phyloP scores from a whole-genome alignment of 2,888 invertebrate species.

The Drosophila helvetica region DNA sequence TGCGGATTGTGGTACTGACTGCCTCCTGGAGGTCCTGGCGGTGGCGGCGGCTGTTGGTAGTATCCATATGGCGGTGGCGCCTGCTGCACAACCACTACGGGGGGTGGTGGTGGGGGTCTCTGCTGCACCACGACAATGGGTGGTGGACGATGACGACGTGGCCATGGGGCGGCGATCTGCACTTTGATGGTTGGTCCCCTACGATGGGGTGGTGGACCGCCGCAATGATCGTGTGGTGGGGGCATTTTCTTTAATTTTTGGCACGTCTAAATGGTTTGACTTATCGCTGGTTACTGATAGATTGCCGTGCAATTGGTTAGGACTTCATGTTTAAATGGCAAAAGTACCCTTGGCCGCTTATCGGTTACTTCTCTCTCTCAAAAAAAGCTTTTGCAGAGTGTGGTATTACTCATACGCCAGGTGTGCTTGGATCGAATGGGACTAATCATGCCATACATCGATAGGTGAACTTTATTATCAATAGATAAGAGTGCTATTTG shows the following conservation, averaged over 20 bases:
- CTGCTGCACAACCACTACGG: constrained; percentile 65
- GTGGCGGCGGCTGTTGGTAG: constrained; percentile 41
- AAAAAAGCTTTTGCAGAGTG: constrained; percentile 18
- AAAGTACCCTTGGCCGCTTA: background rate
- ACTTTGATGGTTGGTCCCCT: constrained; percentile 77
- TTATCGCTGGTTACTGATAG: constrained; percentile 28
- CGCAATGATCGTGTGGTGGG: constrained; percentile 65
- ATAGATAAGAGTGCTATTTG: background rate
- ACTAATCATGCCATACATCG: constrained; percentile 19
- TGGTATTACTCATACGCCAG: constrained; percentile 53
- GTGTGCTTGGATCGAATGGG: constrained; percentile 3
- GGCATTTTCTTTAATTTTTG: constrained; percentile 48
- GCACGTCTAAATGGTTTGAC: constrained; percentile 49
- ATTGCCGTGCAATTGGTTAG: constrained; percentile 2
- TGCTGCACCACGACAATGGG: constrained; percentile 45
- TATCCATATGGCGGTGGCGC: constrained; percentile 51
- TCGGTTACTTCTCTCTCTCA: background rate
- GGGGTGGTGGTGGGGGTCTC: constrained; percentile 46
- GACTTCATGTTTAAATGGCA: constrained; percentile 5
- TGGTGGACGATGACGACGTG: constrained; percentile 63
- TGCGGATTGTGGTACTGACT: constrained; percentile 72
- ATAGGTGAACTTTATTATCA: constrained; percentile 9
- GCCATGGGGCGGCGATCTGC: constrained; percentile 70
- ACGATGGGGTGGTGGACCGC: constrained; percentile 58
- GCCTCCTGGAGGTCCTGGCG: constrained; percentile 46